Evolutionary conservation across 2,797 vertebrate genomes (phyloP), one percentile per base, ranked within the genome.

Genomic region (Odontamblyopus lacepedii): DNA sequence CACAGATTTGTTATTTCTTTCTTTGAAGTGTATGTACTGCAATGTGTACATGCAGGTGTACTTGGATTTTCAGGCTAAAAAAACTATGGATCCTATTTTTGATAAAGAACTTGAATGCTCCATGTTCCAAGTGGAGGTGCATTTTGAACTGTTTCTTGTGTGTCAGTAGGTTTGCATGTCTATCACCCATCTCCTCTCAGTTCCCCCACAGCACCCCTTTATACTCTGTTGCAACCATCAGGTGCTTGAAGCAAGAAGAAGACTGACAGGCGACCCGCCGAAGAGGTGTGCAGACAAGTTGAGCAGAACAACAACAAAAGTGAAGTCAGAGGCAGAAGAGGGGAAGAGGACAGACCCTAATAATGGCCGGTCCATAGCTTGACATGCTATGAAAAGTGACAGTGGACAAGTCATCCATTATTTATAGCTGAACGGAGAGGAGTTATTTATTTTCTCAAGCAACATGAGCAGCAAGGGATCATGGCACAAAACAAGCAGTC

Each of bases 341-440:
- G 86, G 78, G 79, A 82, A 85, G 80, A 86, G 90, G 87, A 87
- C 84, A 90, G 90, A 89, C 90, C 92, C 92, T 94, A 94, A 94
- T 94, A 93, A 94, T 93, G 92, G 83, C 87, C 84, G 30, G 86
- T 90, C 90, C 79, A 38, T 83, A 84, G 82, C 88, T 91, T 93
- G 94, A 94, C 88, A 87, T 81, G 86, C 87, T 87, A 94, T 93
- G 90, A 91, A 92, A 94, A 93, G 91, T 93, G 94, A 95, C 94
- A 95, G 90, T 87, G 87, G 93, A 93, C 92, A 84, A 93, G 92
- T 92, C 94, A 94, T 95, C 89, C 93, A 94, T 94, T 94, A 94
- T 94, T 94, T 94, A 94, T 94, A 92, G 92, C 84, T 81, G 84
- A 80, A 84, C 82, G 80, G 83, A 89, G 88, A 90, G 75, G 83